Base-by-base conservation (phyloP, 1,140 invertebrate species). In the Drosophila repleta region DNA sequence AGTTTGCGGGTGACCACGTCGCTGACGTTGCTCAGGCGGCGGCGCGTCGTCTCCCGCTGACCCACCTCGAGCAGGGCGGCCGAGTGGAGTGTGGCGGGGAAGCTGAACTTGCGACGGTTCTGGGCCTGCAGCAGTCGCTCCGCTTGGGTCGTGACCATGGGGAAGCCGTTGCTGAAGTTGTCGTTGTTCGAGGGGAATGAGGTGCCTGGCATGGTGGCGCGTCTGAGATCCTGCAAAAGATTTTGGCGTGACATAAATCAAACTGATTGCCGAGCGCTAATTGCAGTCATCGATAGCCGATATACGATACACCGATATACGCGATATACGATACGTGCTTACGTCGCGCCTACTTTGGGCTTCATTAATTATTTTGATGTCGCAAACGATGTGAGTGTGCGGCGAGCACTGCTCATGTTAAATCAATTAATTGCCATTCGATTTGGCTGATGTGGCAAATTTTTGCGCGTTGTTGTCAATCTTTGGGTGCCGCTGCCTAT, bases 1-100 rank as follows among this genome's bases (percentile, higher is more conserved):
- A 96, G 90, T 78, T 96, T 96, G 35, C 95, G 90, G 2, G 94
- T 93, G 1, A 96, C 94, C 1, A 93, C 95, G 84, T 95, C 95
- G 74, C 95, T 94, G 8, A 96, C 95, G 76, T 95, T 95, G 82
- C 95, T 95, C 48, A 96, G 93, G 39, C 95, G 91, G 43, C 95
- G 91, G 17, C 93, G 90, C 0, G 93, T 93, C 43, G 80, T 58
- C 37, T 80, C 75, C 3, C 84, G 76, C 4, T 74, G 79, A 8
- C 76, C 83, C 41, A 83, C 91, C 61, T 78, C 91, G 53, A 91
- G 49, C 8, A 93, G 57, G 1, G 92, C 77, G 18, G 90, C 79
- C 1, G 92, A 92, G 45, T 92, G 92, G 0, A 94, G 74, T 0
- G 92, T 89, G 26, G 93, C 93, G 0, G 93, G 93, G 70, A 94